phyloP scores from a whole-genome alignment of 2,888 invertebrate species.

The Xylota segnis region DNA sequence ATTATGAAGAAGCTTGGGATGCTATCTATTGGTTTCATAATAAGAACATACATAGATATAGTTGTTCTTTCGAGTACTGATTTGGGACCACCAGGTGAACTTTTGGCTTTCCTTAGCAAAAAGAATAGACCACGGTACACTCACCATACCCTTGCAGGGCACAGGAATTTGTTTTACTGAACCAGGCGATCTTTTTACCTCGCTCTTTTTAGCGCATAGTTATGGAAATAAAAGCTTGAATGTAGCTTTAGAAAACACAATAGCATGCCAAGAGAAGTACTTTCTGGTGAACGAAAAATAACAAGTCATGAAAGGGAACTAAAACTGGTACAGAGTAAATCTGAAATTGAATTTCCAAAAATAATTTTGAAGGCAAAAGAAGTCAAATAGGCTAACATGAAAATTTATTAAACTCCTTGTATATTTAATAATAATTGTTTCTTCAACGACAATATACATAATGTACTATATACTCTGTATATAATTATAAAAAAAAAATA shows the following conservation, averaged over 20 bases:
- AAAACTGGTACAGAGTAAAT: conserved; percentile 92
- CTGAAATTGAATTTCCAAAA: conserved; percentile 89
- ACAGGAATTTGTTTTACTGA: conserved; percentile 92
- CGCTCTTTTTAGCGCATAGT: conserved; percentile 95
- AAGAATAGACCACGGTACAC: conserved; percentile 80
- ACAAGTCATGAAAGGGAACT: conserved; percentile 88
- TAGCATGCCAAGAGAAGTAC: conserved; percentile 86
- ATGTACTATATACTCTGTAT: not conserved
- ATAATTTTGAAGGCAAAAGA: conserved; percentile 85
- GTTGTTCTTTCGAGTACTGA: conserved; percentile 95
- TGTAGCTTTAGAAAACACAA: conserved; percentile 91
- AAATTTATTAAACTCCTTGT: too few relatives aligned
- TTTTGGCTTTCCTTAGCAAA: conserved; percentile 90
- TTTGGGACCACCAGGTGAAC: conserved; percentile 87
- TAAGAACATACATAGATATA: conserved; percentile 91
- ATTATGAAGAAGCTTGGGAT: conserved; percentile 89
- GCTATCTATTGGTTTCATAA: conserved; percentile 92
- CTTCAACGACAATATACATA: conserved; percentile 33
- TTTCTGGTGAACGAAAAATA: conserved; percentile 82
- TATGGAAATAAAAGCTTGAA: conserved; percentile 88
- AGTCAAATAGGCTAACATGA: not conserved
- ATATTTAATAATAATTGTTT: conserved; percentile 13
- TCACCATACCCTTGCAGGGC: conserved; percentile 90
- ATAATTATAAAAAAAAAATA: too few relatives aligned
- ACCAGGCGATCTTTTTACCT: conserved; percentile 97